A percentile compares a stretch with the other conserved stretches of the same genome.
phyloP scores from a whole-genome alignment of 35 echinoderm and acorn worm species.

The Lytechinus variegatus region DNA sequence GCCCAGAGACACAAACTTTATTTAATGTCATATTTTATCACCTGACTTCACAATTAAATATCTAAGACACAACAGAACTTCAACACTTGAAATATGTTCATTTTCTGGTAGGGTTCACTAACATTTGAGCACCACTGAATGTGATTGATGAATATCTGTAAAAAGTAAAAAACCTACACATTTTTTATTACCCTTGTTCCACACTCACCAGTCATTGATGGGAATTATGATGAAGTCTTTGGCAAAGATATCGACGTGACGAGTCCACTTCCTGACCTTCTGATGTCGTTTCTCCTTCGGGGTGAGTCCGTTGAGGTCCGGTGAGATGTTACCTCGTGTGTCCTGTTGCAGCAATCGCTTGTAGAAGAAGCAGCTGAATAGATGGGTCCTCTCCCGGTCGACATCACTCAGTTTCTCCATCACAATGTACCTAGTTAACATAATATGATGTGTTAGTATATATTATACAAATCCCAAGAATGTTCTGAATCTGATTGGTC shows the following conservation, averaged over 20 bases:
- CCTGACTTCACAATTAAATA: too few relatives aligned
- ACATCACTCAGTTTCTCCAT: conserved; percentile 58
- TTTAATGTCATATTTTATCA: too few relatives aligned
- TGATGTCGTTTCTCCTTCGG: conserved; percentile 78
- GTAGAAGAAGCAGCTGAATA: conserved; percentile 96
- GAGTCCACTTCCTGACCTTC: conserved; percentile 86
- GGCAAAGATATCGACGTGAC: conserved; percentile 81
- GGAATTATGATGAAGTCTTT: conserved; percentile 98
- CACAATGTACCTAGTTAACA: conserved; percentile 74
- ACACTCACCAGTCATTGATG: conserved; percentile 96
- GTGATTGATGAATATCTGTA: too few relatives aligned
- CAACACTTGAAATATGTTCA: too few relatives aligned
- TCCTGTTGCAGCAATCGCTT: conserved; percentile 82
- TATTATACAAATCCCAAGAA: too few relatives aligned
- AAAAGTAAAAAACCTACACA: too few relatives aligned
- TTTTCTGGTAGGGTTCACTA: too few relatives aligned
- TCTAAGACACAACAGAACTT: too few relatives aligned
- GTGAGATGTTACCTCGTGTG: conserved; percentile 35
- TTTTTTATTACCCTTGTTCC: too few relatives aligned
- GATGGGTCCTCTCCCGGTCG: conserved; percentile 70
- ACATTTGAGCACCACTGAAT: too few relatives aligned
- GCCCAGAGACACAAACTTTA: too few relatives aligned
- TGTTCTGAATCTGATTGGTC: too few relatives aligned
- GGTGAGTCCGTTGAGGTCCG: conserved; percentile 23
- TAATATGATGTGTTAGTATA: not conserved